phyloP scores from a whole-genome alignment of 2,113 vertebrate genomes.

The Brachirus orientalis region DNA sequence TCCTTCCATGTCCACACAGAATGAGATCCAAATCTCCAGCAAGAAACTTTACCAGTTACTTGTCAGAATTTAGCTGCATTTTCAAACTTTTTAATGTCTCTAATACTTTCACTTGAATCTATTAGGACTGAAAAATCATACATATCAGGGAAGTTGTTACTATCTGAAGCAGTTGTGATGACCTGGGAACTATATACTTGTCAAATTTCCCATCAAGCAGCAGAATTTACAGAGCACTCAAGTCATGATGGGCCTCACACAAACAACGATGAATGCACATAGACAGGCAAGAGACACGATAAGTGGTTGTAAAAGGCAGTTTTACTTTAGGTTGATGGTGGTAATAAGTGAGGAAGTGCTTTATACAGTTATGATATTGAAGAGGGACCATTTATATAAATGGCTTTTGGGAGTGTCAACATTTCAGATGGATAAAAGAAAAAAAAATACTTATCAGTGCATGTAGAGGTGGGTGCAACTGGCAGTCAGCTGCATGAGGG shows the following conservation, averaged over 20 bases:
- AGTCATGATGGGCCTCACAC: conserved; percentile 33
- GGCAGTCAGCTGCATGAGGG: too few species aligned
- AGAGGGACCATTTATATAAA: conserved; percentile 26
- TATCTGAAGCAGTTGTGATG: conserved; percentile 39
- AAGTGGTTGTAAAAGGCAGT: conserved; percentile 42
- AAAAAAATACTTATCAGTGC: too few species aligned
- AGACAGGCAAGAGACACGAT: conserved; percentile 21
- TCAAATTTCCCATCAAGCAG: conserved; percentile 45
- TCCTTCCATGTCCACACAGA: conserved; percentile 4
- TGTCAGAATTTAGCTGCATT: not conserved
- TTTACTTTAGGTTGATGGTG: conserved; percentile 32
- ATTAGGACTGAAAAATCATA: conserved; percentile 5
- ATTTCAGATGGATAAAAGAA: conserved; percentile 4
- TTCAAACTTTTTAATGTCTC: conserved; percentile 4
- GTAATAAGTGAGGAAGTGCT: conserved; percentile 31
- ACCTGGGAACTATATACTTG: conserved; percentile 46
- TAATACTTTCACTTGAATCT: conserved; percentile 8
- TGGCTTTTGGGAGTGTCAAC: conserved; percentile 18
- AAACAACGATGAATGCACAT: conserved; percentile 20
- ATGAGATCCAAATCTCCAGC: conserved; percentile 10
- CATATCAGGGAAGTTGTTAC: too few species aligned
- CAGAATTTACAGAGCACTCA: conserved; percentile 51
- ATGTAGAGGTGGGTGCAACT: too few species aligned
- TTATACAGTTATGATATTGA: conserved; percentile 34
- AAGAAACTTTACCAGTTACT: not conserved